Conservation (phyloP, 2,888 invertebrate genomes). For the Cephus runcator region DNA sequence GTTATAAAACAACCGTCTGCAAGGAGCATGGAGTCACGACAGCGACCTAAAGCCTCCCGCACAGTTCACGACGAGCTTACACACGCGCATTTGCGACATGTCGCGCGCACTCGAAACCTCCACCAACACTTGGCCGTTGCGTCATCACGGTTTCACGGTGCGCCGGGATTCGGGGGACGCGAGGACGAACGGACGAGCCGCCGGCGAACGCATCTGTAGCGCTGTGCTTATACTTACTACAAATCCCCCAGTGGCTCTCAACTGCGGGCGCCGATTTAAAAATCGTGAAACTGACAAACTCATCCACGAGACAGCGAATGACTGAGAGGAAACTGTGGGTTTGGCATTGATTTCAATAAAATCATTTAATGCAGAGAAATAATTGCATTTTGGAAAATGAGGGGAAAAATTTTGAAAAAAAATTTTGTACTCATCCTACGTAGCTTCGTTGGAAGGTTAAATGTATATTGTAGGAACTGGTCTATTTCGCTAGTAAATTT, state of each 20-base stretch:
- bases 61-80: slow-evolving; percentile 33
- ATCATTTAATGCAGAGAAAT: neutral
- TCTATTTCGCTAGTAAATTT: no score
- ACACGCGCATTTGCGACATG: slow-evolving; percentile 40
- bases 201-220: slow-evolving; percentile 27
- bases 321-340: neutral
- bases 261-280: neutral
- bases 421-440: no score
- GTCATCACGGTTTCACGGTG: slow-evolving; percentile 50
- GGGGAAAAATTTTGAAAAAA: no score
- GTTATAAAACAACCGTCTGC: no score
- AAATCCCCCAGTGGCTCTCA: slow-evolving; percentile 26
- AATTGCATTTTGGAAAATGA: neutral
- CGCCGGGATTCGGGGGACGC: slow-evolving; percentile 37
- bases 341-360: neutral
- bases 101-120: slow-evolving; percentile 36
- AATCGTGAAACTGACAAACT: neutral
- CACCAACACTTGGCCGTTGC: slow-evolving; percentile 45
- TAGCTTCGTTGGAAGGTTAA: no score
- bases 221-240: slow-evolving; percentile 15
- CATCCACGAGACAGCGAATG: no score
- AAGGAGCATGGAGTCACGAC: slow-evolving; percentile 22
- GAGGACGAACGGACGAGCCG: slow-evolving; percentile 19
- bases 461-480: no score
- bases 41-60: slow-evolving; percentile 40